Evolutionary conservation across 2,888 invertebrate species (phyloP), one percentile per base, ranked within the genome.

Genomic region (Synergus japonicus): DNA sequence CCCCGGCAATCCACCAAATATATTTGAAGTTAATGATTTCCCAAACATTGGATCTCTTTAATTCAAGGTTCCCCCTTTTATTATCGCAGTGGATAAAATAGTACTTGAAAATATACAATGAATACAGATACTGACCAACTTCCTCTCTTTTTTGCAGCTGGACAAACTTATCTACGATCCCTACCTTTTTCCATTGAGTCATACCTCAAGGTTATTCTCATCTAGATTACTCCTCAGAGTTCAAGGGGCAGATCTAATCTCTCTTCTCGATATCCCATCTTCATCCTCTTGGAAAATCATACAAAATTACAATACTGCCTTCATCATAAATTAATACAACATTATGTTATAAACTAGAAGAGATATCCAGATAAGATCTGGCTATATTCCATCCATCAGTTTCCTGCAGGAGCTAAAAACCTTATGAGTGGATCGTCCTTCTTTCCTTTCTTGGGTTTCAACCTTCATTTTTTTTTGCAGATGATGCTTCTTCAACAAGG

Each of bases 181-280:
- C 46, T 46, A 13, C 46, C 46, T 46, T 46, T n/a, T 58, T n/a
- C 58, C 18, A 58, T 58, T 58, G 18, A 58, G 18, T 58, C 18
- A n/a, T n/a, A 58, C n/a, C n/a, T 54, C n/a, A n/a, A 54, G 54
- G 54, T n/a, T 54, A 54, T 54, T 54, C 54, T 54, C 54, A 54
- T 54, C 54, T 54, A 54, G 54, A 54, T 54, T 54, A 54, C 8
- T 58, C 15, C 15, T 58, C n/a, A 58, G n/a, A n/a, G 58, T 9
- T 58, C 58, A 58, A 7, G 18, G 18, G 1, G 8, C 58, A 58
- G 58, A 58, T 58, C n/a, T 58, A 58, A 58, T 58, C 58, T 58
- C 58, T 9, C 58, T n/a, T n/a, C n/a, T 18, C 58, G 18, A 58
- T 58, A 58, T 58, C 58, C n/a, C 8, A 58, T 58, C 58, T 58